phyloP scores from a whole-genome alignment of 1,140 invertebrate genomes.

The Hetaerina americana region DNA sequence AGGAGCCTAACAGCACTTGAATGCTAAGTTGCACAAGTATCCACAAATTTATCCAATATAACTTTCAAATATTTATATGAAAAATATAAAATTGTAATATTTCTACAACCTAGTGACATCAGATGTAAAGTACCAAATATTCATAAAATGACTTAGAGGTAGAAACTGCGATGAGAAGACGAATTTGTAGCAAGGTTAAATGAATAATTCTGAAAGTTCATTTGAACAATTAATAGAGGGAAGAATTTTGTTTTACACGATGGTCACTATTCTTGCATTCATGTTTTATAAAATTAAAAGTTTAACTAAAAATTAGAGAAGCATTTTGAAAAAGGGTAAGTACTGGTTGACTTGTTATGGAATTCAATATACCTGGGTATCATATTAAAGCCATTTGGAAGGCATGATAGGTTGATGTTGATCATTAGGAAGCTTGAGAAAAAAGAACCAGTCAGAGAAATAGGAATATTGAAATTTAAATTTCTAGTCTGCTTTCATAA shows the following conservation, averaged over 20 bases:
- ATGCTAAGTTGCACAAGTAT: slow-evolving; percentile 8
- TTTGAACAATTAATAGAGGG: not conserved
- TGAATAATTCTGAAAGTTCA: not conserved
- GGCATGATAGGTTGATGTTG: slow-evolving; percentile 2
- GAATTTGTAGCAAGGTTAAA: not conserved
- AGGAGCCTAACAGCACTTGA: slow-evolving; percentile 4
- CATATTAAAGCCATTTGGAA: not conserved
- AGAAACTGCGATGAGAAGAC: slow-evolving; percentile 1
- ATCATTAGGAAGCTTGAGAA: not conserved
- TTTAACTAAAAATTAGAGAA: not conserved
- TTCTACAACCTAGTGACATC: slow-evolving; percentile 6
- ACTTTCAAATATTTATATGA: slow-evolving; percentile 8
- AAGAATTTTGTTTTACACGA: not conserved
- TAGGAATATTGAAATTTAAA: not conserved
- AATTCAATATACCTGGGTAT: slow-evolving; percentile 2
- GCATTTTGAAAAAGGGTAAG: not conserved
- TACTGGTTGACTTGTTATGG: slow-evolving; percentile 1
- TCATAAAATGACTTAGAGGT: slow-evolving; percentile 4
- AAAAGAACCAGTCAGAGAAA: not conserved
- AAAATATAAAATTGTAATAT: slow-evolving; percentile 7
- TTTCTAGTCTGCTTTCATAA: not conserved
- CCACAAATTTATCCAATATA: slow-evolving; percentile 7
- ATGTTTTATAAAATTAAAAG: not conserved
- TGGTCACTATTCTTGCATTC: not conserved
- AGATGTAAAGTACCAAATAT: slow-evolving; percentile 8